phyloP scores from a whole-genome alignment of 2,797 vertebrate species.

The Corythornis leucogaster region DNA sequence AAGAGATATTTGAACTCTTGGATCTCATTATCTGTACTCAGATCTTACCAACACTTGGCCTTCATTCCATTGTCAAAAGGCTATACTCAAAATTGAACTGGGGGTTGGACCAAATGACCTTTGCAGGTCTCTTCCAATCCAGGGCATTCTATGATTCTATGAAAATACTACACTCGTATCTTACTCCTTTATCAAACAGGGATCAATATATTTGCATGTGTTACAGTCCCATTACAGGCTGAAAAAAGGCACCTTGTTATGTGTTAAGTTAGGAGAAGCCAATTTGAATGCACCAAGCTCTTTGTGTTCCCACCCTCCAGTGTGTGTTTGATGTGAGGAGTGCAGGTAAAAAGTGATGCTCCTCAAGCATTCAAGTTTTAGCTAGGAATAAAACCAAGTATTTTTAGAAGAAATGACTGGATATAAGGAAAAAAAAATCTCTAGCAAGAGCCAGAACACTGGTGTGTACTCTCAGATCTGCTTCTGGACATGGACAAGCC shows the following conservation, averaged over 20 bases:
- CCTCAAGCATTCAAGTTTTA: background rate
- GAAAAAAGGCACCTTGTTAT: accelerated
- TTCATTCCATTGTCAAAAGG: background rate
- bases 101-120: too few relatives aligned
- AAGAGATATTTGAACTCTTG: background rate
- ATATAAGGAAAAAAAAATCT: background rate
- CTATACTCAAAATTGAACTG: too few relatives aligned
- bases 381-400: background rate
- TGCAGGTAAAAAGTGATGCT: background rate
- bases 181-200: background rate
- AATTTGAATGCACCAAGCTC: background rate
- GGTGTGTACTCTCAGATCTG: background rate
- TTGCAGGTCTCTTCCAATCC: too few relatives aligned
- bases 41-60: background rate
- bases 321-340: accelerated
- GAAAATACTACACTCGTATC: background rate
- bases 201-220: background rate
- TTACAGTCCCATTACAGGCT: background rate
- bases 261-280: background rate
- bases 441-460: background rate
- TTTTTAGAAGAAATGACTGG: background rate
- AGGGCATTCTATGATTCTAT: too few relatives aligned
- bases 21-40: background rate
- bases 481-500: background rate
- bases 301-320: background rate